Evolutionary conservation across 2,888 invertebrate species (phyloP).

Genomic region (Tetheella fluctuosa): DNA sequence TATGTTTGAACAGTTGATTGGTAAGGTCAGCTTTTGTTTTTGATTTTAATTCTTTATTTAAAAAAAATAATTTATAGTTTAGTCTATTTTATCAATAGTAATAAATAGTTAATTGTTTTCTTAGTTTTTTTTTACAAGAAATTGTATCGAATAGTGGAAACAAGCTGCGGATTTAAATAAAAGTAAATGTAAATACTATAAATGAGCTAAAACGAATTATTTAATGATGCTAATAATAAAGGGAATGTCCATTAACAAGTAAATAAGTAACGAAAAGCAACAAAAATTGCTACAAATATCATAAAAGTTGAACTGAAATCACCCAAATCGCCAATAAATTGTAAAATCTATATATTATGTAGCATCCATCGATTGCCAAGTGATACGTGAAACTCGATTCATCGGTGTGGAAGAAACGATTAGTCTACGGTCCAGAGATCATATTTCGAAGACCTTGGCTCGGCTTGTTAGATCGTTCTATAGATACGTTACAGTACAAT

Average conservation of each 20-base stretch:
- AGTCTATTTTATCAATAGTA: background rate
- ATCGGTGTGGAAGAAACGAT: conserved; percentile 70
- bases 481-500: conserved; percentile 22
- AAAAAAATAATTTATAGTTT: background rate
- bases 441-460: conserved; percentile 54
- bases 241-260: background rate
- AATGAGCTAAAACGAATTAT: background rate
- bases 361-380: conserved; percentile 56
- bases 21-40: background rate
- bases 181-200: background rate
- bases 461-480: conserved; percentile 35
- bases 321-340: conserved; percentile 37
- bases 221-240: background rate
- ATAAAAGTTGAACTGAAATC: conserved; percentile 10
- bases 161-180: no score
- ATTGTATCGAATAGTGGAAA: no score
- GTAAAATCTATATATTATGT: conserved; percentile 36
- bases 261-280: background rate
- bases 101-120: background rate
- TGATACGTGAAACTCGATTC: conserved; percentile 68
- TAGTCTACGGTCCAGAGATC: conserved; percentile 66
- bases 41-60: background rate
- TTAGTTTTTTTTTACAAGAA: no score
- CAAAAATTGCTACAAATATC: background rate
- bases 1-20: conserved; percentile 2